Evolutionary conservation across 2,113 vertebrate species (phyloP).

Genomic region (Dipodomys ordii): DNA sequence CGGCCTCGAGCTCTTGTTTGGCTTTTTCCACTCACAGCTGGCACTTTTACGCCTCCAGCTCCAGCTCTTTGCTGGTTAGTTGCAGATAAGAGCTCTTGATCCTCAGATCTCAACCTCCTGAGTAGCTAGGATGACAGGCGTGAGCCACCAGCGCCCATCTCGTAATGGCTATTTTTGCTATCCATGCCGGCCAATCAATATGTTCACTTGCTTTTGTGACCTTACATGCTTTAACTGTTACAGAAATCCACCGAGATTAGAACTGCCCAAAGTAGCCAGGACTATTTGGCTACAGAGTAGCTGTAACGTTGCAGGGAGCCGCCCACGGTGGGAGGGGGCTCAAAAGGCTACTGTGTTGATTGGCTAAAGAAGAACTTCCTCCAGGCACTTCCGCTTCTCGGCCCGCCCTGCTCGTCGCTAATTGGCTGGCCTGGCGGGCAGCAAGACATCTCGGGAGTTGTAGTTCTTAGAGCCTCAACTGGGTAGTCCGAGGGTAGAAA

Average conservation of each 20-base stretch:
- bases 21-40: too few species aligned
- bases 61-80: too few species aligned
- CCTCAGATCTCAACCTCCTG: too few species aligned
- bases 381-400: constrained; percentile 30
- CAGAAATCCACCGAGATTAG: fast-evolving
- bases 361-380: constrained; percentile 63
- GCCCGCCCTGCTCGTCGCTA: not conserved
- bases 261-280: fast-evolving
- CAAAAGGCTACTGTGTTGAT: not conserved
- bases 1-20: too few species aligned
- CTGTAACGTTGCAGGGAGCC: fast-evolving
- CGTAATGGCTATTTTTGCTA: not conserved
- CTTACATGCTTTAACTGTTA: not conserved
- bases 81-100: too few species aligned
- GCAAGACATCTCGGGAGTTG: constrained; percentile 50
- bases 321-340: fast-evolving
- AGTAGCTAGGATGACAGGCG: too few species aligned
- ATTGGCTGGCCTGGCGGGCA: constrained; percentile 44
- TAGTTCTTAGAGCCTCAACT: constrained; percentile 41
- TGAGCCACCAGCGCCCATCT: too few species aligned
- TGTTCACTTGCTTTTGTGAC: not conserved
- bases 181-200: not conserved
- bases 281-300: fast-evolving
- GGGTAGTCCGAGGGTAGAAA: not conserved
- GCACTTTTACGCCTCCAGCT: too few species aligned